Evolutionary conservation across 2,888 invertebrate genomes (phyloP).

Genomic region (Zaprionus bogoriensis): DNA sequence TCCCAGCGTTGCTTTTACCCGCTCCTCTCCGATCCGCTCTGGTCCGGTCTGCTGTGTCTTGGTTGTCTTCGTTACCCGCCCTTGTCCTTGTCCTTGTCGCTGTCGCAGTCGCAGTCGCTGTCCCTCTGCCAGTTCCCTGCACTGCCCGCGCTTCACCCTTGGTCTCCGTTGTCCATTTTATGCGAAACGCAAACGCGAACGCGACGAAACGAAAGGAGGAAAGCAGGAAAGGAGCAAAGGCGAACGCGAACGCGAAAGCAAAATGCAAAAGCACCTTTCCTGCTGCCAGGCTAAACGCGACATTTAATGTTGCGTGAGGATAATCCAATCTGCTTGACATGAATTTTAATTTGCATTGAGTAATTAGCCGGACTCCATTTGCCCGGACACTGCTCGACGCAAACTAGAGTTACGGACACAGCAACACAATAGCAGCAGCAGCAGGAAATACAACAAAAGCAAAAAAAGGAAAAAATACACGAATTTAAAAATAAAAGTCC

Average conservation of each 20-base stretch:
- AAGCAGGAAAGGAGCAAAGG: slow-evolving; percentile 11
- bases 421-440: neutral
- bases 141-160: slow-evolving; percentile 34
- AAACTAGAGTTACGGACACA: neutral
- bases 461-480: slow-evolving; percentile 1
- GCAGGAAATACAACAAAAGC: neutral
- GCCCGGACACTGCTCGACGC: slow-evolving; percentile 33
- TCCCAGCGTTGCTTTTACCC: slow-evolving; percentile 48
- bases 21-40: neutral
- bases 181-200: slow-evolving; percentile 10
- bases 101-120: slow-evolving; percentile 11
- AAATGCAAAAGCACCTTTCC: slow-evolving; percentile 54
- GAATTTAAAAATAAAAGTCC: slow-evolving; percentile 30
- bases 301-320: slow-evolving; percentile 78
- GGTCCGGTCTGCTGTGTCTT: slow-evolving; percentile 11
- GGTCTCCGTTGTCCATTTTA: slow-evolving; percentile 57
- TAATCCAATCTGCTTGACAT: slow-evolving; percentile 80
- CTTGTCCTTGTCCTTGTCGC: neutral
- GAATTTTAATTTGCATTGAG: slow-evolving; percentile 80
- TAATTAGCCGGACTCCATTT: slow-evolving; percentile 77
- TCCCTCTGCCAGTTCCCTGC: slow-evolving; percentile 7
- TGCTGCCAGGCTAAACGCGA: slow-evolving; percentile 63
- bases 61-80: slow-evolving; percentile 19
- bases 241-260: neutral
- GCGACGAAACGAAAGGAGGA: slow-evolving; percentile 14